Evolutionary conservation across 2,888 invertebrate species (phyloP).

Genomic region (Chaetoderma sp.): DNA sequence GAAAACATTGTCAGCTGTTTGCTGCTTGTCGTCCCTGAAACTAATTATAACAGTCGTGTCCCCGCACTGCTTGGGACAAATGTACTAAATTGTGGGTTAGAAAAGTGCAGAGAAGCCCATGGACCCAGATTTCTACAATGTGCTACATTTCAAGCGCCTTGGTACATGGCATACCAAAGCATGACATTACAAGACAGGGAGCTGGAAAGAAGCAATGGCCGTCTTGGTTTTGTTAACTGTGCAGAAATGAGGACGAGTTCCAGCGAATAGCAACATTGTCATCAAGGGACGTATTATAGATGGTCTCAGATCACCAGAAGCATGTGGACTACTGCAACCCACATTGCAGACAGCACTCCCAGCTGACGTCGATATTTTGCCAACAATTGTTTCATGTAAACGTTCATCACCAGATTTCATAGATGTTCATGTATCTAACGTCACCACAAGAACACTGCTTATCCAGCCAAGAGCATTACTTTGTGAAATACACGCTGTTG

Average conservation of each 20-base stretch:
- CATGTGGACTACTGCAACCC: not conserved
- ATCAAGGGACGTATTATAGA: not conserved
- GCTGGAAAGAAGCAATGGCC: not conserved
- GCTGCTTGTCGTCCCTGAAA: not conserved
- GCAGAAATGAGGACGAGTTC: too few species aligned
- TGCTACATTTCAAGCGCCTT: not conserved
- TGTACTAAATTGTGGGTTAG: not conserved
- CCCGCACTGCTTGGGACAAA: not conserved
- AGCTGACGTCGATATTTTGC: not conserved
- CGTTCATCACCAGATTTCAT: too few species aligned
- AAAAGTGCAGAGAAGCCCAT: not conserved
- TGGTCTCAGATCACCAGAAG: not conserved
- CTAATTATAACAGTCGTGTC: not conserved
- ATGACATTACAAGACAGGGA: too few species aligned
- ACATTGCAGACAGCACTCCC: not conserved
- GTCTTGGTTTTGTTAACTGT: not conserved
- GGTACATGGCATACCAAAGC: not conserved
- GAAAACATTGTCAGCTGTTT: not conserved
- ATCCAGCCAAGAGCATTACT: not conserved
- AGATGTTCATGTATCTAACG: not conserved
- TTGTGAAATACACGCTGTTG: not conserved
- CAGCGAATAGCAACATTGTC: not conserved
- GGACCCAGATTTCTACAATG: not conserved
- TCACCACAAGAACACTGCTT: not conserved
- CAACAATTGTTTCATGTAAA: too few species aligned